Evolutionary conservation across 1,140 invertebrate genomes (phyloP).

Genomic region (Psilanteris sp.): DNA sequence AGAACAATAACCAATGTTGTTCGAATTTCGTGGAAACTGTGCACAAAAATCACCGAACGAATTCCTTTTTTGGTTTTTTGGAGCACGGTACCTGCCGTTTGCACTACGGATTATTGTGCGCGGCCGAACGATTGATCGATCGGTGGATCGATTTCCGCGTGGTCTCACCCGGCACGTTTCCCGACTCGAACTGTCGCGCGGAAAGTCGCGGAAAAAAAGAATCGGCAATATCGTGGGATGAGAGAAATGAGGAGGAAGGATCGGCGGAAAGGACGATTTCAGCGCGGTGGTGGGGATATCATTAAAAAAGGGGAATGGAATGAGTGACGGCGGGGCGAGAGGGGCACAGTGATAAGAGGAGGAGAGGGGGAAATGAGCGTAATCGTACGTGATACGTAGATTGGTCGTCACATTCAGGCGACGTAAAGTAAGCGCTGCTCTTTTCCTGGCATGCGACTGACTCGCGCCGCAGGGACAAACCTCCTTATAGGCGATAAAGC

Average conservation of each 20-base stretch:
- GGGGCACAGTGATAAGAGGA: constrained; percentile 6
- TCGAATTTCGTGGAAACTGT: too few species aligned
- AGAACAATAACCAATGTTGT: too few species aligned
- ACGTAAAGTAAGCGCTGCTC: constrained; percentile 32
- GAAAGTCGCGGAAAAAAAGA: constrained; percentile 28
- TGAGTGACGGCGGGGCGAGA: background rate
- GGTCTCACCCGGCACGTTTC: constrained; percentile 31
- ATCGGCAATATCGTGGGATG: constrained; percentile 24
- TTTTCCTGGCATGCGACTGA: constrained; percentile 50
- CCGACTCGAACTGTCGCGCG: constrained; percentile 30
- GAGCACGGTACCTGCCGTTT: constrained; percentile 27
- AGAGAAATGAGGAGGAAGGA: constrained; percentile 29
- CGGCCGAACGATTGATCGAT: constrained; percentile 40
- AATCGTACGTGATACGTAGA: constrained; percentile 34
- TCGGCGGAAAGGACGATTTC: constrained; percentile 21
- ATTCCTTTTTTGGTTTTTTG: too few species aligned
- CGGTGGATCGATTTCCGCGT: constrained; percentile 36
- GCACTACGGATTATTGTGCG: background rate
- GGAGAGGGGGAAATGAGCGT: constrained; percentile 9
- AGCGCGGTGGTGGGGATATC: constrained; percentile 9
- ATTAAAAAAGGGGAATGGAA: background rate
- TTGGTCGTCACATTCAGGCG: constrained; percentile 45
- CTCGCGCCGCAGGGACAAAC: constrained; percentile 31
- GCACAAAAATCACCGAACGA: too few species aligned
- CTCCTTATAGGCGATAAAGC: constrained; percentile 51